A percentile compares a stretch with the other conserved stretches of the same genome.
These are phyloP conservation scores for Silurus asotus DNA, from an alignment of 2,113 vertebrate genomes.

Conservation along the genomic window DNA sequence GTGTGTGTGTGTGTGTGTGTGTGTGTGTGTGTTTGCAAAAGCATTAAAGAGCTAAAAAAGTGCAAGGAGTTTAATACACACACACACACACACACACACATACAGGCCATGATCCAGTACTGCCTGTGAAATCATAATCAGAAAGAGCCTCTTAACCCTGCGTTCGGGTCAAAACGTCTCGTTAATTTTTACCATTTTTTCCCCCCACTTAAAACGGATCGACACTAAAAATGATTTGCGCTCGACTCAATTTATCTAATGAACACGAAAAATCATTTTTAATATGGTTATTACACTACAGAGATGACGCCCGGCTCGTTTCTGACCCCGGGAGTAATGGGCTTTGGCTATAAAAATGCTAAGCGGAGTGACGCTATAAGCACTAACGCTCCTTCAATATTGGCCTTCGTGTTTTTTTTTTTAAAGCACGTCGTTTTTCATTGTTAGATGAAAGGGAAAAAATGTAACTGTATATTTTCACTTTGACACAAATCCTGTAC, in stretches of 20 bases:
- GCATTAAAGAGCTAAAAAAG: background rate
- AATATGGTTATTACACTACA: slow-evolving; percentile 28
- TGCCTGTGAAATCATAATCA: slow-evolving; percentile 45
- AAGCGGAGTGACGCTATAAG: slow-evolving; percentile 4
- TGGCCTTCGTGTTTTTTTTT: slow-evolving; percentile 6
- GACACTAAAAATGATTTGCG: slow-evolving; percentile 23
- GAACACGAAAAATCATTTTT: slow-evolving; percentile 24
- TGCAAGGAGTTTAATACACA: background rate
- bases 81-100: slow-evolving; percentile 7
- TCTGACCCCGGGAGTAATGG: slow-evolving; percentile 10
- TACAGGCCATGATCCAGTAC: slow-evolving; percentile 35
- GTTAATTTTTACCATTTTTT: slow-evolving; percentile 14
- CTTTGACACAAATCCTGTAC: no score
- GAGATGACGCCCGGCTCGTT: slow-evolving; percentile 3
- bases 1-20: background rate
- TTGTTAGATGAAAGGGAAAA: no score
- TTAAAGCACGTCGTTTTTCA: background rate
- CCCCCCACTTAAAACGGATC: background rate
- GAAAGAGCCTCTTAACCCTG: slow-evolving; percentile 31
- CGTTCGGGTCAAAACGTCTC: slow-evolving; percentile 19
- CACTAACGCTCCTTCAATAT: slow-evolving; percentile 22
- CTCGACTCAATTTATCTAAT: slow-evolving; percentile 35
- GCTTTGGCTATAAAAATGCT: slow-evolving; percentile 28
- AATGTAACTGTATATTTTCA: no score
- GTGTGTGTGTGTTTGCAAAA: background rate